These are phyloP conservation scores for Argyrosomus regius DNA, from an alignment of 2,797 vertebrate species.

Conservation along the genomic window DNA sequence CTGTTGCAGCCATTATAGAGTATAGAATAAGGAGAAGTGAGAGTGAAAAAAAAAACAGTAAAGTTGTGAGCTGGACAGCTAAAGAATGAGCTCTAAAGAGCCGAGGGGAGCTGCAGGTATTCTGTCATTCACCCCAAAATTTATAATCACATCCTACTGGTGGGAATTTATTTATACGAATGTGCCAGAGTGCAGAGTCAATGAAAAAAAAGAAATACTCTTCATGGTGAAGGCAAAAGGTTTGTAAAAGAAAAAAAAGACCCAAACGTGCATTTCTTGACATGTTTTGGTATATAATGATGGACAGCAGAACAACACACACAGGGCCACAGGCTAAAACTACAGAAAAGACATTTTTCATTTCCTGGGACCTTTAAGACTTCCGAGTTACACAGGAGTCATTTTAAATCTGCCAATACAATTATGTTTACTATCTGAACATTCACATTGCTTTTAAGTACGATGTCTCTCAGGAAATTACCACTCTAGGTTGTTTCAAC, in stretches of 20 bases:
- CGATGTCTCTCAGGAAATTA: slow-evolving; percentile 71
- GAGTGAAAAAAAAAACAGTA: neutral
- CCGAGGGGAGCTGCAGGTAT: neutral
- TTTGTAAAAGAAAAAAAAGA: neutral
- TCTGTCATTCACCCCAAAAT: neutral
- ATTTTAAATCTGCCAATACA: slow-evolving; percentile 61
- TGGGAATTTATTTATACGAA: neutral
- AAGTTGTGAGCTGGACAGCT: neutral
- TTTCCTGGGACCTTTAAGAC: slow-evolving; percentile 67
- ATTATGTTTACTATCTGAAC: slow-evolving; percentile 65
- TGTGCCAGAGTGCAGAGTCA: neutral
- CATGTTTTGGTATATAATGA: slow-evolving; percentile 27
- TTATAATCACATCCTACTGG: neutral
- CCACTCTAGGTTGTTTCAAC: slow-evolving; percentile 65
- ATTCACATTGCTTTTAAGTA: slow-evolving; percentile 57
- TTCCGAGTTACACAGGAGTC: slow-evolving; percentile 47
- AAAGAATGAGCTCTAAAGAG: neutral
- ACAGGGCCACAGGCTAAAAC: slow-evolving; percentile 12
- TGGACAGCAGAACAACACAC: slow-evolving; percentile 27
- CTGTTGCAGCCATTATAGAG: neutral
- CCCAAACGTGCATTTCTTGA: neutral
- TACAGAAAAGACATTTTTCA: slow-evolving; percentile 43
- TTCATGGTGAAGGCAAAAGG: neutral
- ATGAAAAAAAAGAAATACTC: too few relatives aligned
- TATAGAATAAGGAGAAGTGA: too few relatives aligned